Percentiles rank a stretch among this genome's conserved stretches.
Conservation (phyloP, 2,113 vertebrate species). For the Penelope pileata region DNA sequence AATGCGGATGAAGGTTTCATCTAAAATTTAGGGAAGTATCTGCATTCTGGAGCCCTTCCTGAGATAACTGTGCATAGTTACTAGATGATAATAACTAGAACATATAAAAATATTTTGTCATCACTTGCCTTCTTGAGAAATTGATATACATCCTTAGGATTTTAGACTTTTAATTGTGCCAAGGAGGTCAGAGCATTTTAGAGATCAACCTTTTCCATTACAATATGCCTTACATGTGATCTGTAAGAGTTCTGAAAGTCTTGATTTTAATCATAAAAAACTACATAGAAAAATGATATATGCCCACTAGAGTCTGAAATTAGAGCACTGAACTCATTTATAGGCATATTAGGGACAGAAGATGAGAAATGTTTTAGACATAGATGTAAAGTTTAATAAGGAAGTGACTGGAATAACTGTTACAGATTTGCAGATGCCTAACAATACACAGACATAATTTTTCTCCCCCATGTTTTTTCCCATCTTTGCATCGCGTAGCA, state of each 20-base stretch:
- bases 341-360: not conserved
- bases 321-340: not conserved
- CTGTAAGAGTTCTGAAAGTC: not conserved
- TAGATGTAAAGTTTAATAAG: not conserved
- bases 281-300: rapidly evolving
- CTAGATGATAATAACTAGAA: not conserved
- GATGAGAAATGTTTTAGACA: not conserved
- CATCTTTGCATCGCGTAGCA: not conserved
- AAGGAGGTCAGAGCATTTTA: not conserved
- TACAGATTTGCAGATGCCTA: not conserved
- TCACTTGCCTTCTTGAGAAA: not conserved
- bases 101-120: not conserved
- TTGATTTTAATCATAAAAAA: not conserved
- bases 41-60: not conserved
- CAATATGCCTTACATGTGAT: not conserved
- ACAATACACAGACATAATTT: not conserved
- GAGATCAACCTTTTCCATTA: not conserved
- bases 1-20: not conserved
- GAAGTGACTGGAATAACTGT: not conserved
- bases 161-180: not conserved
- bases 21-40: not conserved
- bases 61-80: not conserved
- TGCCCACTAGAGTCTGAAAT: not conserved
- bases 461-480: too few species aligned
- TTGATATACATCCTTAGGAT: not conserved